Percentiles rank a stretch among this genome's conserved stretches.
phyloP scores from a whole-genome alignment of 2,113 vertebrate genomes.

The Ranitomeya variabilis region DNA sequence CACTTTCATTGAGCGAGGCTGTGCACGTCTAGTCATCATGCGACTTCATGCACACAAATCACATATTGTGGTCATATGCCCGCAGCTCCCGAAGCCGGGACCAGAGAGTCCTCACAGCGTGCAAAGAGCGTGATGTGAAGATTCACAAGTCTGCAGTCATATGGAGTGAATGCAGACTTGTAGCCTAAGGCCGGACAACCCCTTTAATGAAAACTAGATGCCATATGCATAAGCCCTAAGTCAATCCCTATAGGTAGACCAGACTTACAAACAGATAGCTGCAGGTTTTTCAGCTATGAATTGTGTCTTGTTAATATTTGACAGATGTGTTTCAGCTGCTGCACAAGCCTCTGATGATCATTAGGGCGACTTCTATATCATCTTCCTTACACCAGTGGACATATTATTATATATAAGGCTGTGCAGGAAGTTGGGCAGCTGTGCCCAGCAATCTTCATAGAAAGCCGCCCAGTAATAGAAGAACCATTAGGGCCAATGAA shows the following conservation, averaged over 20 bases:
- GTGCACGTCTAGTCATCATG: too few relatives aligned
- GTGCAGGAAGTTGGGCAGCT: conserved; percentile 53
- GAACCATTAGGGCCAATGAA: neutral
- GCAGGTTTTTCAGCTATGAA: neutral
- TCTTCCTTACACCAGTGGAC: conserved; percentile 37
- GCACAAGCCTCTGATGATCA: conserved; percentile 24
- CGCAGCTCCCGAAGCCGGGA: too few relatives aligned
- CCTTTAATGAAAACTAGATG: too few relatives aligned
- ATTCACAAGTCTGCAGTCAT: too few relatives aligned
- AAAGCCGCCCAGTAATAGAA: conserved; percentile 26
- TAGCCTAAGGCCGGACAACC: too few relatives aligned
- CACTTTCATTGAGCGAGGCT: too few relatives aligned
- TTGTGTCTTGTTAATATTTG: conserved; percentile 16
- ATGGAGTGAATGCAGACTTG: too few relatives aligned
- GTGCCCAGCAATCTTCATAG: conserved; percentile 33
- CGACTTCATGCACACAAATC: too few relatives aligned
- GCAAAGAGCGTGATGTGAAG: too few relatives aligned
- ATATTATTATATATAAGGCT: conserved; percentile 17
- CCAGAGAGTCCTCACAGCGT: too few relatives aligned
- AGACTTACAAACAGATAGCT: neutral
- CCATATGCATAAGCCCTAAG: neutral
- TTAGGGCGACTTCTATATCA: conserved; percentile 14
- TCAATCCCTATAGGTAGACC: neutral
- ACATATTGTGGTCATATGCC: too few relatives aligned
- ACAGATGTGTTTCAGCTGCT: conserved; percentile 57